Evolutionary conservation across 2,888 invertebrate species (phyloP), one percentile per base, ranked within the genome.

Genomic region (Hyles lineata): DNA sequence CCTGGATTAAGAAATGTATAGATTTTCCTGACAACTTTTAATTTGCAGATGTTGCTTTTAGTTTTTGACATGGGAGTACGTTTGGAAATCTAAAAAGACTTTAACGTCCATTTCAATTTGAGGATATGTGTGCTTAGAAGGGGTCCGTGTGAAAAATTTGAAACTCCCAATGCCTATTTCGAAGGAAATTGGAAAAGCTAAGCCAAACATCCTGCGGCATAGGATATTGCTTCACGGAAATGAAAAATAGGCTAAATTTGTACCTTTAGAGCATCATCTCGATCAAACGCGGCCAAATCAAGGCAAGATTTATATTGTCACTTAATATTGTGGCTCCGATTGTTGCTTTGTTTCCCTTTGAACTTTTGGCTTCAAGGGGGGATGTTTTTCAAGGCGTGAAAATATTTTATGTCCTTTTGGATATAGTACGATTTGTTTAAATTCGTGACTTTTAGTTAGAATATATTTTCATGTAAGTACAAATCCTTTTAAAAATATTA

Each of bases 111-210:
- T 43, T 67, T 67, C 23, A 67, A 67, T 50, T 67, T 67, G 23
- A 67, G 67, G 23, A 50, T 50, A 67, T 43, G 43, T 43, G 43
- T 43, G 43, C 43, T 23, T 43, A 15, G 43, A 1, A 67, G 23
- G 43, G 17, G 25, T 23, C 67, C 6, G 43, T 78, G 79, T 80
- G 82, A 86, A 87, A 85, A 81, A 82, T 82, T 67, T 82, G 76
- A 82, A 86, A 84, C 81, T 82, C 80, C 83, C 76, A 82, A 84
- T 76, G 85, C 87, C 85, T 88, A 88, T 86, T 82, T 74, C 80
- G 78, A 78, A 87, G 91, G 90, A 92, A 91, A 92, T 92, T 91
- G 92, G 86, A 90, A 91, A 88, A 87, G 87, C 89, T 88, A 88
- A 86, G 82, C 86, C 89, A 91, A 90, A 92, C 88, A 91, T 89